Percentiles rank a stretch among this genome's conserved stretches.
These are phyloP conservation scores for Drosophila virilis DNA, from an alignment of 1,140 invertebrate species.

Conservation along the genomic window DNA sequence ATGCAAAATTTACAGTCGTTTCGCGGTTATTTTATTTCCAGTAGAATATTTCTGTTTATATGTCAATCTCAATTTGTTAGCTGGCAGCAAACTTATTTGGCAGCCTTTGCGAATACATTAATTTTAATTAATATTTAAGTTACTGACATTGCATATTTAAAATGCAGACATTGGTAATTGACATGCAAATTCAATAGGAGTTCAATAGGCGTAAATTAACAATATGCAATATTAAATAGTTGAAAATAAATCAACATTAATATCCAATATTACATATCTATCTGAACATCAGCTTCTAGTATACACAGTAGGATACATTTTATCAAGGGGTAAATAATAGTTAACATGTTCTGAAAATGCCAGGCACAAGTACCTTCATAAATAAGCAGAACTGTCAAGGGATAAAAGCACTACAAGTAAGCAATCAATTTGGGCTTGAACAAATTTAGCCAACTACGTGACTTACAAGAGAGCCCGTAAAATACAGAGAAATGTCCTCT, in stretches of 20 bases:
- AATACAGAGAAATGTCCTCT: background rate
- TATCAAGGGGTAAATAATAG: no score
- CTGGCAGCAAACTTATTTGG: background rate
- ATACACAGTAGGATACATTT: background rate
- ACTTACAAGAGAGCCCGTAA: background rate
- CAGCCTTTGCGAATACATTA: constrained; percentile 44
- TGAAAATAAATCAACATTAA: background rate
- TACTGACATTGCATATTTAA: constrained; percentile 21
- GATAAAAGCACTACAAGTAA: background rate
- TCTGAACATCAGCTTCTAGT: background rate
- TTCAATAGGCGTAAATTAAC: background rate
- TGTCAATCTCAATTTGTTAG: constrained; percentile 18
- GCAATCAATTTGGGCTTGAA: background rate
- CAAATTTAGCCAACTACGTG: background rate
- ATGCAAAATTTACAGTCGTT: background rate
- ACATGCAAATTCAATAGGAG: background rate
- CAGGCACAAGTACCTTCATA: background rate
- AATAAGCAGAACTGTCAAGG: background rate
- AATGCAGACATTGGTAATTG: constrained; percentile 33
- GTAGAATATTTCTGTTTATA: background rate
- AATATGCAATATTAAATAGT: background rate
- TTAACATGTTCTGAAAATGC: no score
- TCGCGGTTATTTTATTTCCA: background rate
- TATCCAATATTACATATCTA: background rate
- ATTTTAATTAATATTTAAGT: constrained; percentile 62